Evolutionary conservation across 2,888 invertebrate species (phyloP).

Genomic region (Agrochola circellaris): DNA sequence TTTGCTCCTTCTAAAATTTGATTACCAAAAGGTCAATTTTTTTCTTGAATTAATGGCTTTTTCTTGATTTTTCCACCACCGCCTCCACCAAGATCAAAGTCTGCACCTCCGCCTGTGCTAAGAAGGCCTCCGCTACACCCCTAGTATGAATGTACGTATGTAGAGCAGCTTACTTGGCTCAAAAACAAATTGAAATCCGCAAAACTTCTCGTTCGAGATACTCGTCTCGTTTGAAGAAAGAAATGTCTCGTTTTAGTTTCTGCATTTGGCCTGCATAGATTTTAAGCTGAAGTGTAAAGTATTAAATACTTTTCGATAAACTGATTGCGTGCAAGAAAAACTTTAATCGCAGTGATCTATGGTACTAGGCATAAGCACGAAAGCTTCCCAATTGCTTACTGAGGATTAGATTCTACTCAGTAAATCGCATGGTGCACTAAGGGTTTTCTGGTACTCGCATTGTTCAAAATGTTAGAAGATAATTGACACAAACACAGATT

Average conservation of each 20-base stretch:
- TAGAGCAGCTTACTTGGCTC: conserved; percentile 54
- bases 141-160: background rate
- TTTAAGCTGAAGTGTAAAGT: background rate
- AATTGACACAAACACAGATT: background rate
- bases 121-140: background rate
- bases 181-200: conserved; percentile 53
- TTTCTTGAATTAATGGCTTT: background rate
- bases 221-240: conserved; percentile 20
- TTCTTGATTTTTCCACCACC: background rate
- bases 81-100: no score
- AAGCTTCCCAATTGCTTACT: no score
- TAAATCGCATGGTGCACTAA: background rate
- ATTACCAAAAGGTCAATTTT: background rate
- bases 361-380: background rate
- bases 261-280: conserved; percentile 18
- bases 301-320: background rate
- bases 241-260: conserved; percentile 4
- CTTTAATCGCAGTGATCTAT: background rate
- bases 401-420: background rate
- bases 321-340: background rate
- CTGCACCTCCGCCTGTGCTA: background rate
- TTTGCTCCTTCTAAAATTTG: background rate
- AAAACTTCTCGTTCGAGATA: conserved; percentile 36
- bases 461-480: background rate
- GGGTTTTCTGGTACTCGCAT: background rate